phyloP scores from a whole-genome alignment of 2,888 invertebrate genomes.

The Leucophenga maculata region DNA sequence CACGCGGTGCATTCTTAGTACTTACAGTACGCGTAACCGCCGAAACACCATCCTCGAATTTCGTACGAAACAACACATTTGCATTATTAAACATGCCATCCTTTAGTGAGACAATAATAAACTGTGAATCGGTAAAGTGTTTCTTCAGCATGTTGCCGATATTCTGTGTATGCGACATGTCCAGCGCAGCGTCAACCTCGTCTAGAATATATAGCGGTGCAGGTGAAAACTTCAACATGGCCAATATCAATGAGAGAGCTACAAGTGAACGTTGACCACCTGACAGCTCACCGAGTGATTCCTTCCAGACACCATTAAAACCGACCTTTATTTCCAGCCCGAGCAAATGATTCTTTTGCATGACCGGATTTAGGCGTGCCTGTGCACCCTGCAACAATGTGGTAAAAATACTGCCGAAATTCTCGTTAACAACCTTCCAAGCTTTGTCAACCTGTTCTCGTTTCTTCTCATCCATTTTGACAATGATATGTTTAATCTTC shows the following conservation, averaged over 20 bases:
- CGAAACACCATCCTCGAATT: constrained; percentile 96
- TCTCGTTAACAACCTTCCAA: constrained; percentile 89
- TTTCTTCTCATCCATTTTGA: constrained; percentile 92
- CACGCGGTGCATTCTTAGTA: constrained; percentile 35
- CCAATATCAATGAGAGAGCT: constrained; percentile 94
- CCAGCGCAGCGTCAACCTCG: constrained; percentile 98
- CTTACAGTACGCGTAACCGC: constrained; percentile 81
- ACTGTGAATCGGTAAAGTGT: constrained; percentile 94
- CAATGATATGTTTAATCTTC: constrained; percentile 84
- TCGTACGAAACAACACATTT: constrained; percentile 95
- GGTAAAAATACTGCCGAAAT: constrained; percentile 95
- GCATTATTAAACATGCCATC: constrained; percentile 99
- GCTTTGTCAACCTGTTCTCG: constrained; percentile 85
- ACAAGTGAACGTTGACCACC: constrained; percentile 97
- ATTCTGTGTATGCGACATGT: constrained; percentile 98
- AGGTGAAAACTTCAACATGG: constrained; percentile 96
- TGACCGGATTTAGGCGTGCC: constrained; percentile 83
- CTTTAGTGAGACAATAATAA: constrained; percentile 97
- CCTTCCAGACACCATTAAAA: constrained; percentile 96
- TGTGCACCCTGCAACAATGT: constrained; percentile 91
- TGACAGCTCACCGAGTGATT: constrained; percentile 93
- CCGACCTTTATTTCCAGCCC: constrained; percentile 94
- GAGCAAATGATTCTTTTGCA: constrained; percentile 74
- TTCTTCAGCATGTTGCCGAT: constrained; percentile 94
- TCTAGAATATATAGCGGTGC: constrained; percentile 99